A percentile compares a stretch with the other conserved stretches of the same genome.
phyloP scores from a whole-genome alignment of 1,140 invertebrate species.

The Listronotus bonariensis region DNA sequence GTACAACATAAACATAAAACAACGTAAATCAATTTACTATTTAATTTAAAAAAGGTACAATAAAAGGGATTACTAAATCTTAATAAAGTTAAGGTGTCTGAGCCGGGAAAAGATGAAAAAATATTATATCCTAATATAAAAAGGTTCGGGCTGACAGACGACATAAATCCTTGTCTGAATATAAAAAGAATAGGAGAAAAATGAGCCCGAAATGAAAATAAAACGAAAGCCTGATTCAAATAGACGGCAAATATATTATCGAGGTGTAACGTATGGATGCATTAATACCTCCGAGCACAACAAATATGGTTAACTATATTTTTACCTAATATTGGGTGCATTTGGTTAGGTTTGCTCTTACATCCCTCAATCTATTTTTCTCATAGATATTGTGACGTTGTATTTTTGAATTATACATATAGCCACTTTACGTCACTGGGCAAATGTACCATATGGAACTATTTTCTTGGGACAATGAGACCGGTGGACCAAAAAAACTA shows the following conservation, averaged over 20 bases:
- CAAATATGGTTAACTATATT: too few species aligned
- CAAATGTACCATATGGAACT: too few species aligned
- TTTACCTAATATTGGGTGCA: too few species aligned
- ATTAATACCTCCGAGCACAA: constrained; percentile 35
- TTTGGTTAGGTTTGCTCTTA: too few species aligned
- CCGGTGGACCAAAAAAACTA: too few species aligned
- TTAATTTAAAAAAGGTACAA: constrained; percentile 40
- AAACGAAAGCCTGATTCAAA: constrained; percentile 53
- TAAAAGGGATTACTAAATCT: constrained; percentile 49
- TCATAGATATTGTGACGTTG: too few species aligned
- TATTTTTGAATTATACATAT: too few species aligned
- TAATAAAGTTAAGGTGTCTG: constrained; percentile 47
- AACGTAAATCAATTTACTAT: constrained; percentile 44
- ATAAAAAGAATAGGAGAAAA: constrained; percentile 55
- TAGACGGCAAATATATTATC: constrained; percentile 53
- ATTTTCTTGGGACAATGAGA: too few species aligned
- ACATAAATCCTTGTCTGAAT: constrained; percentile 54
- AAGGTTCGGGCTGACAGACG: constrained; percentile 51
- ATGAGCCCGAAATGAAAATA: constrained; percentile 54
- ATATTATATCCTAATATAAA: constrained; percentile 55
- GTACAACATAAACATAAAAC: background rate
- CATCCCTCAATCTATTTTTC: too few species aligned
- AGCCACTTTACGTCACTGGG: too few species aligned
- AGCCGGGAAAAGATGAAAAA: constrained; percentile 46
- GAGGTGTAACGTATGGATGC: constrained; percentile 44